These are phyloP conservation scores for Perognathus longimembris DNA, from an alignment of 2,113 vertebrate species.

Conservation along the genomic window DNA sequence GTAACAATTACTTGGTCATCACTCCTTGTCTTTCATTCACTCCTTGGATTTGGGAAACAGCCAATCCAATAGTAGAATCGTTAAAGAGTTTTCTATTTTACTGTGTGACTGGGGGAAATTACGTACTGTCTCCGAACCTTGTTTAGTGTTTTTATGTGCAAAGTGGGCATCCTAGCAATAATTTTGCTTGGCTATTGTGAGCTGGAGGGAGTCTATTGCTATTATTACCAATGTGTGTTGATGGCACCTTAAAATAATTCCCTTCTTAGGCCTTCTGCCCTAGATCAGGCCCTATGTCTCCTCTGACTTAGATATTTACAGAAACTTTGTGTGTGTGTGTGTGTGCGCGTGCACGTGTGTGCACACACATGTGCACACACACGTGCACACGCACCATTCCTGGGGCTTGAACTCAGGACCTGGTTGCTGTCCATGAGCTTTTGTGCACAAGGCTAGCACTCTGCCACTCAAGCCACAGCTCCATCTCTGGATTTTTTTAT, in stretches of 20 bases:
- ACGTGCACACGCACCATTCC: no score
- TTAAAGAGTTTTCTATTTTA: neutral
- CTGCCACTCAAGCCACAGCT: no score
- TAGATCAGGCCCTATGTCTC: neutral
- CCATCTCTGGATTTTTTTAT: no score
- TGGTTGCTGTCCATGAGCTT: no score
- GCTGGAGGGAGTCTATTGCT: neutral
- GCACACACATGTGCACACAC: no score
- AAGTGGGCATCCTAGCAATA: neutral
- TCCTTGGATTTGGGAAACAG: neutral
- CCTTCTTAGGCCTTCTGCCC: neutral
- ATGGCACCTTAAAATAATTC: neutral
- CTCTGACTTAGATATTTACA: neutral
- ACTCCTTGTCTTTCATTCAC: neutral
- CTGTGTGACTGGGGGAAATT: neutral
- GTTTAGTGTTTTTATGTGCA: neutral
- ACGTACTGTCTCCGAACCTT: neutral
- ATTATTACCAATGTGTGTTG: neutral
- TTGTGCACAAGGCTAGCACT: no score
- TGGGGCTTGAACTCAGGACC: no score
- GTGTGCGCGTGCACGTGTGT: no score
- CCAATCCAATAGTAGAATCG: neutral
- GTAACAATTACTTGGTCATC: neutral
- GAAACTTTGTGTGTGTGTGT: no score
- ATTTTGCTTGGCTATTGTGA: neutral